Percentiles rank a stretch among this genome's conserved stretches.
These are phyloP conservation scores for Gymnothorax javanicus DNA, from an alignment of 2,797 vertebrate species.

Conservation along the genomic window DNA sequence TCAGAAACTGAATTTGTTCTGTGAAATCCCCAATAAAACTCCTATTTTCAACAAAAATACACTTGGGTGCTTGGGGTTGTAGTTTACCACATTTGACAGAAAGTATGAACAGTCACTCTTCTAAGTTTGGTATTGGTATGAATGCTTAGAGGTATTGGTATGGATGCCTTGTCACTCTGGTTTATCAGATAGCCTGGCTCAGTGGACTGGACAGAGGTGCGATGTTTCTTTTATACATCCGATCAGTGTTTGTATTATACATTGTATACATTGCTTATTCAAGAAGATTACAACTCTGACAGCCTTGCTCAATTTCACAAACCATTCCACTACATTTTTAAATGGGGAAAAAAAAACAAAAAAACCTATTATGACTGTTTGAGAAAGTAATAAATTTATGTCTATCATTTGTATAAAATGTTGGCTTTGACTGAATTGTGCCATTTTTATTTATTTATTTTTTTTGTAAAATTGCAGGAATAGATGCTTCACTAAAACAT, in stretches of 20 bases:
- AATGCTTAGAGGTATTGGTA: background rate
- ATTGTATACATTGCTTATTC: background rate
- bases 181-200: background rate
- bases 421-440: background rate
- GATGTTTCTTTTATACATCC: background rate
- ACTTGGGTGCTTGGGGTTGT: background rate
- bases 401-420: background rate
- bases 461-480: background rate
- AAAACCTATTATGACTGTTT: background rate
- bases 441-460: background rate
- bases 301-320: background rate
- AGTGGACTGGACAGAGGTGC: background rate
- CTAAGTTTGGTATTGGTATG: background rate
- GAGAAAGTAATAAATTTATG: background rate
- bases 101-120: background rate
- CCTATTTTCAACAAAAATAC: background rate
- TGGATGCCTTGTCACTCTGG: background rate
- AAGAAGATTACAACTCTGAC: background rate
- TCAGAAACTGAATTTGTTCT: background rate
- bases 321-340: too few relatives aligned
- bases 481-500: background rate
- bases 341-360: too few relatives aligned
- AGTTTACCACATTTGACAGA: background rate
- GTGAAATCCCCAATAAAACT: background rate
- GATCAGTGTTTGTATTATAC: too few relatives aligned